Evolutionary conservation across 1,140 invertebrate genomes (phyloP).

Genomic region (Sinonovacula constricta): DNA sequence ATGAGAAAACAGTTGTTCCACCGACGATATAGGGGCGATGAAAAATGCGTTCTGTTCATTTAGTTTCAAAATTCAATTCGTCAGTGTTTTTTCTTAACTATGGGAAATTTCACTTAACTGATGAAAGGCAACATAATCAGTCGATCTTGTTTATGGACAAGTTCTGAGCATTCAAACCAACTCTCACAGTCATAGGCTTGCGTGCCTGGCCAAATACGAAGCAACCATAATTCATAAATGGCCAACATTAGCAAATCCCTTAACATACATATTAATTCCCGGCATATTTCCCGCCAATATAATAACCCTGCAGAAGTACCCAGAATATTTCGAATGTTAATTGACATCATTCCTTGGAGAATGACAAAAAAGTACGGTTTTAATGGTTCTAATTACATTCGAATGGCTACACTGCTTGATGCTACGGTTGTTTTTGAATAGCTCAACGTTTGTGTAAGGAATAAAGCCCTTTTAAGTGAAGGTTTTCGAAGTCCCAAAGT

Average conservation of each 20-base stretch:
- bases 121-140: no score
- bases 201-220: neutral
- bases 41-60: no score
- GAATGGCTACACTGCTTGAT: constrained; percentile 28
- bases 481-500: neutral
- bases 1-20: no score
- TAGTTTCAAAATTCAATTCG: no score
- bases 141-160: no score
- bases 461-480: constrained; percentile 35
- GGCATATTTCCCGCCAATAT: constrained; percentile 17
- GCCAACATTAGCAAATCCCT: constrained; percentile 15
- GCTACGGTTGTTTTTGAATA: neutral
- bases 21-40: no score
- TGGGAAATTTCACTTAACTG: no score
- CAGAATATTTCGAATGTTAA: constrained; percentile 24
- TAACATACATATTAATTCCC: constrained; percentile 49
- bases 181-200: neutral
- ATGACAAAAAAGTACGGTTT: constrained; percentile 27
- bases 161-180: no score
- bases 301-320: neutral
- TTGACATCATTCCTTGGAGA: constrained; percentile 26
- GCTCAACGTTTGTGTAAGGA: constrained; percentile 14
- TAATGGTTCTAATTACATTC: constrained; percentile 44
- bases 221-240: neutral
- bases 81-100: no score